Base-by-base conservation (phyloP, 2,797 vertebrate genomes). In the Enteromius fasciolatus region DNA sequence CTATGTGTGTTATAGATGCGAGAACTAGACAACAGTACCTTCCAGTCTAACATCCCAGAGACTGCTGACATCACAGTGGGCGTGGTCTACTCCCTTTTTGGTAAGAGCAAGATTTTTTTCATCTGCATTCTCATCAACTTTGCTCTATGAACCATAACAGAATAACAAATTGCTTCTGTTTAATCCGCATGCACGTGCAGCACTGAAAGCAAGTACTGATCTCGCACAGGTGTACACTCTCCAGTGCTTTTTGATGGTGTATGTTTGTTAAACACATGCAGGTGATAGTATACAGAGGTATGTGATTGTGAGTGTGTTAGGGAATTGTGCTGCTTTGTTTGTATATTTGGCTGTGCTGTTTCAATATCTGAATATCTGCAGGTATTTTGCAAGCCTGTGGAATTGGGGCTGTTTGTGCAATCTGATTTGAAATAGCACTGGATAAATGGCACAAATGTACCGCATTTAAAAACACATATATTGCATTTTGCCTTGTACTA, bases 31-130 rank as follows among this genome's bases (percentile, higher is more conserved):
- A 92, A 92, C 66, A 63, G 84, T 15, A 88, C 87, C 10, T 94
- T 93, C 86, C 87, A 87, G 57, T 94, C 94, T 44, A 94, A 76
- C 85, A 94, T 94, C 72, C 92, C 93, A 14, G 86, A 86, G 39
- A 85, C 88, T n/a, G 14, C 92, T 83, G 94, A 94, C 78, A 88
- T 92, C 79, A 87, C 85, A 0, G 91, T 94, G 85, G 93, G 93
- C 7, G 87, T 94, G 75, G 87, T 94, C 83, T 94, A 94, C 86
- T 91, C 87, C 36, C 66, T 94, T 59, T 93, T 94, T 85, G 94
- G 93, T 94, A 88, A 94, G 92, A 72, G 31, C 67, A 1, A 6
- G 0, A 52, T 1, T 1, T 66, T 64, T 64, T 39, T 50, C 0
- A 52, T 41, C 14, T 41, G 23, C 41, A 33, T 68, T 41, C 31